Base-by-base conservation (phyloP, 2,888 invertebrate species). In the Agapostemon virescens region DNA sequence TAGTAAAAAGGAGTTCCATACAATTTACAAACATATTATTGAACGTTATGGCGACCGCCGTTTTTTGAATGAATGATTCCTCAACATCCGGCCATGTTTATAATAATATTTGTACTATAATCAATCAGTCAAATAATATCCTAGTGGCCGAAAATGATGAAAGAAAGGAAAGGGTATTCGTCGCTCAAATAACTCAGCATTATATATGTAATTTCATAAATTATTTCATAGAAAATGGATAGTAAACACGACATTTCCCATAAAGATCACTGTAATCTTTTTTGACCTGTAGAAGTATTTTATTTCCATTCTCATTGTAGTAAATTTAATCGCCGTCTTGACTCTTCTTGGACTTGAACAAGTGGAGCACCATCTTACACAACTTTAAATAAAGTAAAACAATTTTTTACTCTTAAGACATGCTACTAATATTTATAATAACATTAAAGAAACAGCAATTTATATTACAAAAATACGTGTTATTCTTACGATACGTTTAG, bases 161-260 rank as follows among this genome's bases (percentile, higher is more conserved):
- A 82, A 72, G 20, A 75, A 58, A 52, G 30, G 68, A 80, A 85
- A 87, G 84, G 80, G 80, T 87, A 86, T 69, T 85, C 87, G 77
- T 78, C 85, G 90, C 90, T 90, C 90, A 90, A 90, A 88, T 71
- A 70, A 84, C 82, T 84, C 85, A 84, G 87, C 86, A 87, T 86
- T 83, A 77, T 85, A 86, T 79, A 86, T 88, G 86, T 88, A 88
- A 88, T 90, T 91, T 91, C 89, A 74, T 89, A 89, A 88, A 88
- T 87, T 85, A 88, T 89, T 90, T 89, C 86, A 87, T 82, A 88
- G 85, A 87, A 87, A 89, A 87, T 84, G 74, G 61, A 70, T 79
- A 87, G 84, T 86, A 86, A 87, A 85, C 80, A 82, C 67, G 49
- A 33, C 63, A 79, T 78, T 81, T 81, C 49, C 76, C 75, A 82